phyloP scores from a whole-genome alignment of 1,140 invertebrate genomes.

The Hycleus cichorii region DNA sequence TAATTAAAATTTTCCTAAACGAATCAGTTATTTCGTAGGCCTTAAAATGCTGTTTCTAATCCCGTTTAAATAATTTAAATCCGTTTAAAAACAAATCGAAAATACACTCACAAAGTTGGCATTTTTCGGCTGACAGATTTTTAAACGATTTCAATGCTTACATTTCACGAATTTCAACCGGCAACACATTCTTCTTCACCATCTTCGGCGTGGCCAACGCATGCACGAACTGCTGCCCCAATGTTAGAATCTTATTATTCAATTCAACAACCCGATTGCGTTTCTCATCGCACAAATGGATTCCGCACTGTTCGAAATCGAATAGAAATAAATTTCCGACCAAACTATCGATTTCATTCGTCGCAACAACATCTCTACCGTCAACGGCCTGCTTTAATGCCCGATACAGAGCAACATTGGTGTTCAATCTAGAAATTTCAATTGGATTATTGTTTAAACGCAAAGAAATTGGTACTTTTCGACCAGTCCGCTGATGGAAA shows the following conservation, averaged over 20 bases:
- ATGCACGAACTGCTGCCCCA: conserved; percentile 78
- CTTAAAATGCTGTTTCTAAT: too few relatives aligned
- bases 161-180: conserved; percentile 65
- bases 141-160: conserved; percentile 40
- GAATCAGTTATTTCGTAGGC: too few relatives aligned
- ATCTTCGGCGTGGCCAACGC: conserved; percentile 59
- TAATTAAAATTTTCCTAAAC: too few relatives aligned
- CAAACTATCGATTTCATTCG: conserved; percentile 71
- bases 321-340: conserved; percentile 85
- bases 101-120: too few relatives aligned
- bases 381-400: conserved; percentile 61
- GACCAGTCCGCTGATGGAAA: conserved; percentile 80
- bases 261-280: conserved; percentile 72
- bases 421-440: conserved; percentile 54
- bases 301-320: conserved; percentile 96
- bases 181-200: conserved; percentile 57
- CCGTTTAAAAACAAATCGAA: too few relatives aligned
- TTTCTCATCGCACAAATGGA: conserved; percentile 77
- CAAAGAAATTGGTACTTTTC: conserved; percentile 52
- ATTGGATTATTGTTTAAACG: too few relatives aligned
- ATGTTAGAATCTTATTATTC: conserved; percentile 64
- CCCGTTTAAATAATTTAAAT: too few relatives aligned
- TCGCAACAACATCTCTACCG: conserved; percentile 61
- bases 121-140: conserved; percentile 16
- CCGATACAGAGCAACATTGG: conserved; percentile 74